These are phyloP conservation scores for Zaprionus obscuricornis DNA, from an alignment of 2,888 invertebrate species.

Conservation along the genomic window DNA sequence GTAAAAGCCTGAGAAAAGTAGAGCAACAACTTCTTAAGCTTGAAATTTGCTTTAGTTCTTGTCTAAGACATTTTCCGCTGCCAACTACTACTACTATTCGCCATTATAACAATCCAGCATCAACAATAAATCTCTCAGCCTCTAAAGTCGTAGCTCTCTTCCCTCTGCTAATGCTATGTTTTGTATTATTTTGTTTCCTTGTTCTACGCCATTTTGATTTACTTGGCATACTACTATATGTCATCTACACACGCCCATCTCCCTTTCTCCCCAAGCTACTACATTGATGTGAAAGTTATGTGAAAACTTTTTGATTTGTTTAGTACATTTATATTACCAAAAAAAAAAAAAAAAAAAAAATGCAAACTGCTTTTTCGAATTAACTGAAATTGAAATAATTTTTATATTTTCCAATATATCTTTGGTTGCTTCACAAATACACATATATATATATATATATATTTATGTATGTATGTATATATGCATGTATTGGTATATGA, in stretches of 20 bases:
- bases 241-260: not conserved
- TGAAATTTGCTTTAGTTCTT: conserved; percentile 41
- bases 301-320: conserved; percentile 79
- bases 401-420: conserved; percentile 48
- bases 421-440: conserved; percentile 8
- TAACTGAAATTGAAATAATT: conserved; percentile 65
- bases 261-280: not conserved
- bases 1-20: too few relatives aligned
- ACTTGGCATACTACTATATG: conserved; percentile 43
- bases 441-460: too few relatives aligned
- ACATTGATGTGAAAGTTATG: conserved; percentile 75
- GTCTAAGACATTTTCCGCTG: conserved; percentile 43
- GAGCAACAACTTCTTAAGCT: too few relatives aligned
- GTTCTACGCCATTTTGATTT: conserved; percentile 57
- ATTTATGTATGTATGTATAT: conserved; percentile 12
- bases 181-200: conserved; percentile 41
- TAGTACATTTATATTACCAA: conserved; percentile 64
- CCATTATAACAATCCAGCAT: conserved; percentile 54
- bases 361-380: conserved; percentile 49
- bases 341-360: conserved; percentile 30
- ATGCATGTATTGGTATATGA: not conserved
- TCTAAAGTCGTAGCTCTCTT: too few relatives aligned
- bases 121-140: conserved; percentile 43
- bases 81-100: conserved; percentile 37
- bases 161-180: too few relatives aligned